Evolutionary conservation across 1,140 invertebrate species (phyloP).

Genomic region (Aleiodes sp.): DNA sequence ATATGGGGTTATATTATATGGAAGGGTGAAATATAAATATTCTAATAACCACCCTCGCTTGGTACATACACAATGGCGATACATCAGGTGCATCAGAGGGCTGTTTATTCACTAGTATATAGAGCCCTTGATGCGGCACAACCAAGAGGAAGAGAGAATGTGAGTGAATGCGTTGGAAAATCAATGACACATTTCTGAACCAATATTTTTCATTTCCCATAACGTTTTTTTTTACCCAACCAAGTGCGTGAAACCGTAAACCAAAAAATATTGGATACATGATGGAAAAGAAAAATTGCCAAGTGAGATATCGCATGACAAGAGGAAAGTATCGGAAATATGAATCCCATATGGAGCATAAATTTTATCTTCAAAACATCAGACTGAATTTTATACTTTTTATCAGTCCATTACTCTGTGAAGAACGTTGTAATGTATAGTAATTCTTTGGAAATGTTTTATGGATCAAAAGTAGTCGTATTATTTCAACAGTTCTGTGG

Average conservation of each 20-base stretch:
- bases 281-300: not conserved
- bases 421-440: too few species aligned
- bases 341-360: not conserved
- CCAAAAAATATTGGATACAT: not conserved
- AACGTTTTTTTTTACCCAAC: too few species aligned
- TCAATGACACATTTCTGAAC: not conserved
- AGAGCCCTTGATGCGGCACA: not conserved
- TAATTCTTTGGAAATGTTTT: too few species aligned
- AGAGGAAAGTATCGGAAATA: constrained; percentile 11
- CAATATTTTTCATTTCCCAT: not conserved
- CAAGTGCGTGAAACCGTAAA: not conserved
- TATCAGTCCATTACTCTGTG: not conserved
- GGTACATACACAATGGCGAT: not conserved
- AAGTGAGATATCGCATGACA: not conserved
- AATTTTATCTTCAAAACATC: constrained; percentile 4
- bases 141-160: too few species aligned
- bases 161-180: not conserved
- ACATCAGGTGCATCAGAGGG: not conserved
- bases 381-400: not conserved
- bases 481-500: too few species aligned
- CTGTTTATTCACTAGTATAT: not conserved
- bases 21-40: constrained; percentile 6
- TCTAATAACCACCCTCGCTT: too few species aligned
- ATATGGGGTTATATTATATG: not conserved
- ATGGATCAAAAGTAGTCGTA: too few species aligned